Evolutionary conservation across 2,113 vertebrate species (phyloP).

Genomic region (Electrona antarctica): DNA sequence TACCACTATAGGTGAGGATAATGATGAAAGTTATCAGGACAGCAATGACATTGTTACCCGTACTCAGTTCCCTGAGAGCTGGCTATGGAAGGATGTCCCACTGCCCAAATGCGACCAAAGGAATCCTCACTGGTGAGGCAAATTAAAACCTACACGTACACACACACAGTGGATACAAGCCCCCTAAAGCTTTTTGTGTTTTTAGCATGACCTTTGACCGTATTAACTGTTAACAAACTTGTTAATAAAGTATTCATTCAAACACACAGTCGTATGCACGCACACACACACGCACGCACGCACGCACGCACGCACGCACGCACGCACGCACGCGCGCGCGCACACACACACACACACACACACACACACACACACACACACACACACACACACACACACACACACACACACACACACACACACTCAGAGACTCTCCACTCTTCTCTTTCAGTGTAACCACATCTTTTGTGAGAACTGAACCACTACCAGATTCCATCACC

Average conservation of each 20-base stretch:
- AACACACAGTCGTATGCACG: not conserved
- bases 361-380: too few species aligned
- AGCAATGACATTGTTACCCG: conserved; percentile 63
- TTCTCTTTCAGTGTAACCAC: conserved; percentile 52
- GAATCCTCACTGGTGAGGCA: conserved; percentile 55
- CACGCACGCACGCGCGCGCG: not conserved
- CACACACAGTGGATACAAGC: not conserved
- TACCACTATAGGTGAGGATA: conserved; percentile 51
- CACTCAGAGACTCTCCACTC: not conserved
- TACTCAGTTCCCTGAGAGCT: conserved; percentile 73
- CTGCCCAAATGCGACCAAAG: conserved; percentile 50
- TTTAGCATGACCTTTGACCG: too few species aligned
- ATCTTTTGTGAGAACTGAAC: not conserved
- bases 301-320: not conserved
- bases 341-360: not conserved
- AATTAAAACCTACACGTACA: not conserved
- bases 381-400: too few species aligned
- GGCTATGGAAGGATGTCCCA: conserved; percentile 66
- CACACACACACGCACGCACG: too few species aligned
- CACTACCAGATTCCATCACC: conserved; percentile 88
- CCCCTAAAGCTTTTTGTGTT: too few species aligned
- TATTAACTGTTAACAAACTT: too few species aligned
- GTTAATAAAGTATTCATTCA: not conserved
- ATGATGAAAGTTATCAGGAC: conserved; percentile 56
- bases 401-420: too few species aligned